Evolutionary conservation across 1,140 invertebrate species (phyloP), one percentile per base, ranked within the genome.

Genomic region (Drosophila leontia): DNA sequence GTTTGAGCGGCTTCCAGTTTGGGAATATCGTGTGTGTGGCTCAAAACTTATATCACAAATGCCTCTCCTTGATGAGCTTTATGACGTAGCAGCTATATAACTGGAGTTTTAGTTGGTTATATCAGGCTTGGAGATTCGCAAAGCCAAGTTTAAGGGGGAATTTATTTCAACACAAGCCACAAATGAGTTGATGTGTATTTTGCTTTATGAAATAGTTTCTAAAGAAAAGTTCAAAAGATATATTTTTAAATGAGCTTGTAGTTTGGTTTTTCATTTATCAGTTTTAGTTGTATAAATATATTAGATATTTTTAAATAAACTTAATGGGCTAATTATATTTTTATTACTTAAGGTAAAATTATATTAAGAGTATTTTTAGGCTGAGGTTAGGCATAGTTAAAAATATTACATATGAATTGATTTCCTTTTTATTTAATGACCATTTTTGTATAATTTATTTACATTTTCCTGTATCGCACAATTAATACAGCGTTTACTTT

Each of bases 1-100:
- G 58, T 78, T 63, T 78, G 64, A 70, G 57, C 50, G 44, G 57
- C 64, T 50, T 53, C 9, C 50, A 64, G 37, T 61, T 61, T 71
- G 44, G 19, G 29, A 39, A 29, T 41, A 35, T 53, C 37, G 62
- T 68, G 47, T 65, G 23, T 50, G 19, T 32, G 7, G n/a, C 45
- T 13, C n/a, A 12, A 68, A 67, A 51, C 19, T 69, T 69, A 67
- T 53, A 53, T 53, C 65, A 69, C 47, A 19, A 44, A 34, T 44
- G 39, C 0, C 19, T 35, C 35, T 7, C 34, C 8, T 29, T 32
- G 26, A 50, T 68, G 41, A 67, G 61, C 65, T 50, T 67, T 68
- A 65, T 39, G 35, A 42, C 51, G n/a, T 26, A 35, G 35, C 35
- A 41, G 35, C 29, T 23, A 26, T 32, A 60, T 34, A 37, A 23